phyloP scores from a whole-genome alignment of 2,888 invertebrate species.

The Allacma fusca region DNA sequence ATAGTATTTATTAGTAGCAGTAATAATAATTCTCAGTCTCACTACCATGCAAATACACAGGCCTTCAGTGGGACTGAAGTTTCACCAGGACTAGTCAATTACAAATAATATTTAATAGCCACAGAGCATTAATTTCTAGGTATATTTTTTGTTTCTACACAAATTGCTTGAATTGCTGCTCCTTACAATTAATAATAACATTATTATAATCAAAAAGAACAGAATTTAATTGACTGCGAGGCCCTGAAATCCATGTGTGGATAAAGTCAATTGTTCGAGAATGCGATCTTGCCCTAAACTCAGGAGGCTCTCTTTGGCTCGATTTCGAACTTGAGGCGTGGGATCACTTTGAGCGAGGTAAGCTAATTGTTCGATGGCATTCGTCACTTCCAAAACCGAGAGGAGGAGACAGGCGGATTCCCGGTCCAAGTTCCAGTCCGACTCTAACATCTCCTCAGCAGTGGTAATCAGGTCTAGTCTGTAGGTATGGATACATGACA shows the following conservation, averaged over 20 bases:
- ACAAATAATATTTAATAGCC: slow-evolving; percentile 8
- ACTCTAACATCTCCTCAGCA: slow-evolving; percentile 53
- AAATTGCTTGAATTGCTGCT: background rate
- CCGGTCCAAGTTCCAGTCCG: slow-evolving; percentile 46
- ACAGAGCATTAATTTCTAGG: background rate
- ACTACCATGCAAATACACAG: slow-evolving; percentile 11
- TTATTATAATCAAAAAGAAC: background rate
- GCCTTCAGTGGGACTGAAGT: background rate
- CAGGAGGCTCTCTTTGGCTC: slow-evolving; percentile 51
- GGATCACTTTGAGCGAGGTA: slow-evolving; percentile 54
- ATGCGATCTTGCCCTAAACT: slow-evolving; percentile 48
- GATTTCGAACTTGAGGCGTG: slow-evolving; percentile 47
- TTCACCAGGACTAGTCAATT: slow-evolving; percentile 10
- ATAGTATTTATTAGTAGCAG: background rate
- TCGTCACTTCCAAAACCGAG: slow-evolving; percentile 43
- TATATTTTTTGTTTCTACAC: background rate
- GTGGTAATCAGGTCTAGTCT: slow-evolving; percentile 6
- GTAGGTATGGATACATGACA: slow-evolving; percentile 39
- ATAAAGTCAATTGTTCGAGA: slow-evolving; percentile 51
- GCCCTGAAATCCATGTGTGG: slow-evolving; percentile 57
- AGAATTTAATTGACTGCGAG: slow-evolving; percentile 44
- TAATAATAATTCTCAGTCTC: slow-evolving; percentile 12
- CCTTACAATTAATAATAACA: background rate
- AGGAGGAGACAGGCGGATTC: slow-evolving; percentile 48
- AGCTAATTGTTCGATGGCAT: slow-evolving; percentile 50